These are phyloP conservation scores for Sander lucioperca DNA, from an alignment of 2,113 vertebrate genomes.

Conservation along the genomic window DNA sequence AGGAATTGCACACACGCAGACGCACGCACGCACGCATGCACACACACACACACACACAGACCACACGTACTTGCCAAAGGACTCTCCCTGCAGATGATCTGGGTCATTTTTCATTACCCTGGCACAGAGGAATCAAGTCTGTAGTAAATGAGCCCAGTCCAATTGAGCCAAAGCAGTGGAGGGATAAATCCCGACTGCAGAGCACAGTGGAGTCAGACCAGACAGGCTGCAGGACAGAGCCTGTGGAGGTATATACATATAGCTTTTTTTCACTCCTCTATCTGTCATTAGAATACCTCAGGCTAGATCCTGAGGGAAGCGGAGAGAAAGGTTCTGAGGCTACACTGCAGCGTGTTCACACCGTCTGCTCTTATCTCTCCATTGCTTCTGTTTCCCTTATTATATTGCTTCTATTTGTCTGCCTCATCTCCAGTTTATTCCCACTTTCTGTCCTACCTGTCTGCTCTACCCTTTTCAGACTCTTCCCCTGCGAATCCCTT, in stretches of 20 bases:
- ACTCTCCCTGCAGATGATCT: slow-evolving; percentile 78
- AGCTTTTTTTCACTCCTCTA: slow-evolving; percentile 29
- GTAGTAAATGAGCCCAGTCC: slow-evolving; percentile 68
- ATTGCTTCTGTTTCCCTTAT: slow-evolving; percentile 25
- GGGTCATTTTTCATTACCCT: slow-evolving; percentile 80
- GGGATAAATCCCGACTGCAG: slow-evolving; percentile 60
- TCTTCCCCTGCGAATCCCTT: slow-evolving; percentile 9
- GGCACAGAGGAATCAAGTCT: slow-evolving; percentile 70
- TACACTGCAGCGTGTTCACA: slow-evolving; percentile 11
- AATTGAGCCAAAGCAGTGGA: slow-evolving; percentile 63
- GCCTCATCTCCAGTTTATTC: slow-evolving; percentile 24
- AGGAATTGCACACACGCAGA: slow-evolving; percentile 40
- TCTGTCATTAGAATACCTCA: slow-evolving; percentile 50
- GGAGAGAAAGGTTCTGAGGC: slow-evolving; percentile 10
- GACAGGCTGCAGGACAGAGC: slow-evolving; percentile 36
- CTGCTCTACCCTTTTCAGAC: slow-evolving; percentile 27
- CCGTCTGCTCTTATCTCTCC: slow-evolving; percentile 17
- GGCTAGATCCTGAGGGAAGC: slow-evolving; percentile 28
- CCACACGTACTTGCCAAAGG: slow-evolving; percentile 67
- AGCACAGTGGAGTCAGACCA: slow-evolving; percentile 31
- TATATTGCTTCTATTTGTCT: slow-evolving; percentile 25
- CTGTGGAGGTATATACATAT: background rate
- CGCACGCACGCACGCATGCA: slow-evolving; percentile 16
- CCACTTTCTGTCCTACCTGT: slow-evolving; percentile 14
- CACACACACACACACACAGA: slow-evolving; percentile 31